Evolutionary conservation across 2,888 invertebrate genomes (phyloP), one percentile per base, ranked within the genome.

Genomic region (Empis livida): DNA sequence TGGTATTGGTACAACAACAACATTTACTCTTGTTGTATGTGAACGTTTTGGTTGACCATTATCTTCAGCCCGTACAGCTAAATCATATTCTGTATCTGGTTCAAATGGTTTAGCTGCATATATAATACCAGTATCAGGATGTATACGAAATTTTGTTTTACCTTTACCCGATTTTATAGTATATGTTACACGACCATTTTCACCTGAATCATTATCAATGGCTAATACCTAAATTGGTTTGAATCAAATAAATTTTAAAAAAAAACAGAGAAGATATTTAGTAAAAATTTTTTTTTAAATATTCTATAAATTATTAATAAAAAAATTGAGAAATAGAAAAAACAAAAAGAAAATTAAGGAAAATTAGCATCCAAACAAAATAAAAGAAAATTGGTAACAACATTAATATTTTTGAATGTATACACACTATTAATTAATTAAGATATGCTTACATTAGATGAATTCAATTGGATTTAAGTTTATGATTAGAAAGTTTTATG

Each of bases 131-230:
- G 84, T 84, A 56, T 72, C 71, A 16, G 84, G 80, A 70, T 91
- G 82, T 53, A 95, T 86, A 53, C 82, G 82, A 71, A 94, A 87
- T 62, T 81, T 80, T 27, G 84, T 82, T 55, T 82, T 82, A 45
- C 84, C 84, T 53, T 81, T 76, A 13, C 87, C 87, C 13, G 85
- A 82, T 64, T 82, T 83, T 43, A 83, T 80, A 59, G 82, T 80
- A 74, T 93, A 94, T 17, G 80, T 80, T 55, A 94, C 78, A 56
- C 82, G 78, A 46, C 87, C 87, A 72, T 94, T 94, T 53, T 75
- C 78, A 10, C 87, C 90, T 46, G 73, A 73, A 68, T 95, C 94
- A 56, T 75, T 75, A 69, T 95, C 94, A 55, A 80, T 77, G 13
- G 93, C 93, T 54, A 84, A 72, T 54, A 92, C 85, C 80, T 86